These are phyloP conservation scores for Melospiza georgiana DNA, from an alignment of 2,113 vertebrate species.

Conservation along the genomic window DNA sequence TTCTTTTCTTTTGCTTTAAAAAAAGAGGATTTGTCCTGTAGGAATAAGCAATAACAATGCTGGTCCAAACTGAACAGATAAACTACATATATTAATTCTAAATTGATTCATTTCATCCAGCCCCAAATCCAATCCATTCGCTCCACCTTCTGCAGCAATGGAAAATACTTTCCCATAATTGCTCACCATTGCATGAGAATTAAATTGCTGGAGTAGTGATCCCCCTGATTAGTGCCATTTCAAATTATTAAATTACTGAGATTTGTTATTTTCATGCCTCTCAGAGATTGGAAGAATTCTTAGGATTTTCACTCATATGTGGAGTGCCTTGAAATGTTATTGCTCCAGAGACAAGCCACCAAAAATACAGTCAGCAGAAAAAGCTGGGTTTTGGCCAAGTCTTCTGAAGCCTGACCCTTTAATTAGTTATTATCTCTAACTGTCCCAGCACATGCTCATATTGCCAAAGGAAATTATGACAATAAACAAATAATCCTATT, in stretches of 20 bases:
- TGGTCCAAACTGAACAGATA: not conserved
- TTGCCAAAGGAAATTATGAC: constrained; percentile 20
- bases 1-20: not conserved
- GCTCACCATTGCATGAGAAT: not conserved
- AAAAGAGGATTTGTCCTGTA: not conserved
- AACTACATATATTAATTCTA: not conserved
- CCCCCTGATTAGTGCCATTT: not conserved
- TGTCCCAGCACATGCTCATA: not conserved
- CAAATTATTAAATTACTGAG: not conserved
- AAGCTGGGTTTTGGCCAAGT: not conserved
- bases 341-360: not conserved
- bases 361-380: not conserved
- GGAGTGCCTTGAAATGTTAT: not conserved
- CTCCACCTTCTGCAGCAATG: not conserved
- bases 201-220: not conserved
- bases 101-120: not conserved
- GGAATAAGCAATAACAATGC: not conserved
- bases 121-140: not conserved
- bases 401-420: constrained; percentile 15
- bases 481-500: not conserved
- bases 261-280: not conserved
- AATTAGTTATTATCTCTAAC: constrained; percentile 29
- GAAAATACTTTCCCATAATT: not conserved
- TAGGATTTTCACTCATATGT: not conserved
- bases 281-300: not conserved